Conservation (phyloP, 2,113 vertebrate species). For the Gorsachius goisagi region DNA sequence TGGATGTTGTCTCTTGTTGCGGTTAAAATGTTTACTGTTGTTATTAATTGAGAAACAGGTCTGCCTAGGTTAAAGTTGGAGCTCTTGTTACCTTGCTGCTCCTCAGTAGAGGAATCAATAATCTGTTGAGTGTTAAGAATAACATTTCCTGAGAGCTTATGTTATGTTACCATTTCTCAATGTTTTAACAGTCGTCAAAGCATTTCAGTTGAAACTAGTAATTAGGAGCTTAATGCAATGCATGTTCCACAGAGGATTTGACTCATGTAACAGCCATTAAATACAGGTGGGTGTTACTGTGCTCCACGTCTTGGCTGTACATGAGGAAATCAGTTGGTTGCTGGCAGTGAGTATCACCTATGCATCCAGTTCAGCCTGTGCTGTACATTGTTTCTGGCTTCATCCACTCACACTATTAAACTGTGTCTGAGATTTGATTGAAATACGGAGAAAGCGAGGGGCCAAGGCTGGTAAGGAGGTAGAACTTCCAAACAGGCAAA, state of each 20-base stretch:
- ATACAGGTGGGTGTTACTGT: background rate
- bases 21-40: background rate
- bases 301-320: background rate
- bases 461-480: background rate
- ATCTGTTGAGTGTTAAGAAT: background rate
- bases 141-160: background rate
- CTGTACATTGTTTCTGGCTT: background rate
- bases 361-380: background rate
- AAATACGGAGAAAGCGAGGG: accelerated
- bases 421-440: accelerated
- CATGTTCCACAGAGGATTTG: background rate
- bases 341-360: background rate
- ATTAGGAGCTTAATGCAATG: background rate
- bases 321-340: background rate
- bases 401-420: background rate
- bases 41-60: background rate
- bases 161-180: background rate
- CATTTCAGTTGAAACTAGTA: background rate
- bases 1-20: background rate
- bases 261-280: background rate
- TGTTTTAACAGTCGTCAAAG: constrained; percentile 1
- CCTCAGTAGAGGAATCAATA: background rate
- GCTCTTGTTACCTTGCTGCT: background rate
- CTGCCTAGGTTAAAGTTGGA: background rate
- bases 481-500: background rate